Percentiles rank a stretch among this genome's conserved stretches.
These are phyloP conservation scores for Argyresthia albistria DNA, from an alignment of 2,888 invertebrate species.

Conservation along the genomic window DNA sequence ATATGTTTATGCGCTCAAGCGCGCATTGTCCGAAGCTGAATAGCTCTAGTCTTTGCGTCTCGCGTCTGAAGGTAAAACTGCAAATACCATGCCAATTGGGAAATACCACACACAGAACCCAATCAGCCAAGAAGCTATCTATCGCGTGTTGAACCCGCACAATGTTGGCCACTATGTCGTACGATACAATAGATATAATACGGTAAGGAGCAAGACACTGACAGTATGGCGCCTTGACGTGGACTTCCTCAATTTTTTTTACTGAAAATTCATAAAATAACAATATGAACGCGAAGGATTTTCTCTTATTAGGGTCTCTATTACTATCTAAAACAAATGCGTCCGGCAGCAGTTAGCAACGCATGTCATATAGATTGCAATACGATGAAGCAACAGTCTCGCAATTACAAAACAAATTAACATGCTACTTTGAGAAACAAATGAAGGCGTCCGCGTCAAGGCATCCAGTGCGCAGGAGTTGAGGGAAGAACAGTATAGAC, in stretches of 20 bases:
- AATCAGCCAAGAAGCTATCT: slow-evolving; percentile 47
- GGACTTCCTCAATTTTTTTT: slow-evolving; percentile 20
- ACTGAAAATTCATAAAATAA: too few species aligned
- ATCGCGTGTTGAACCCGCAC: slow-evolving; percentile 27
- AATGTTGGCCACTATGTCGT: slow-evolving; percentile 23
- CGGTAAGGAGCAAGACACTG: slow-evolving; percentile 23
- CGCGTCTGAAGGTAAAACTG: slow-evolving; percentile 10
- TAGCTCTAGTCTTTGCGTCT: too few species aligned
- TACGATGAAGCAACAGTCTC: too few species aligned
- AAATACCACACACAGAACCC: slow-evolving; percentile 34
- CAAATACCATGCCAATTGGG: slow-evolving; percentile 44
- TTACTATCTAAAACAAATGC: too few species aligned
- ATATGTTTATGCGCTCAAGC: too few species aligned
- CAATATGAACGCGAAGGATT: too few species aligned
- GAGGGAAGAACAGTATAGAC: neutral
- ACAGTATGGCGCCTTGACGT: slow-evolving; percentile 19
- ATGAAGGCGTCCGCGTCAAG: slow-evolving; percentile 25
- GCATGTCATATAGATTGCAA: too few species aligned
- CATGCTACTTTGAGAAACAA: neutral
- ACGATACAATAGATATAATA: slow-evolving; percentile 17
- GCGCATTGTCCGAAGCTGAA: too few species aligned
- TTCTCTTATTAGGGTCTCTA: neutral
- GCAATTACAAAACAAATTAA: neutral
- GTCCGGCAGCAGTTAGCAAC: neutral
- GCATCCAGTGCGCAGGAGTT: slow-evolving; percentile 17